These are phyloP conservation scores for Ammodytes marinus DNA, from an alignment of 2,113 vertebrate genomes.

Conservation along the genomic window DNA sequence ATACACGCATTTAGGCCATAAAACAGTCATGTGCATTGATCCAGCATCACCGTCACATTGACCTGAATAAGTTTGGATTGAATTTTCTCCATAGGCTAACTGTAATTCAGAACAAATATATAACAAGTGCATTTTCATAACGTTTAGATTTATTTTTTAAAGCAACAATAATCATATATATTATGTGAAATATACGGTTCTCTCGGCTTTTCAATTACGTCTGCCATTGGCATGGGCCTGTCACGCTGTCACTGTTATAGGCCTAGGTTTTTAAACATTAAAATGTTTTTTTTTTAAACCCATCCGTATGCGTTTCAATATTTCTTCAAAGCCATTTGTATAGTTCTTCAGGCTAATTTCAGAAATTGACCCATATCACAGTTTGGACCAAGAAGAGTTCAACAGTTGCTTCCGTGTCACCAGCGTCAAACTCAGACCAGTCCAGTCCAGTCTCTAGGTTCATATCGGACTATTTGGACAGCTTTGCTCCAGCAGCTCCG, in stretches of 20 bases:
- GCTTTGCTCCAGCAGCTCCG: constrained; percentile 89
- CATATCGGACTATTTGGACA: constrained; percentile 10
- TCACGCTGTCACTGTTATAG: background rate
- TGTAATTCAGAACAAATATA: background rate
- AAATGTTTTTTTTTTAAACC: background rate
- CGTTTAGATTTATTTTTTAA: constrained; percentile 16
- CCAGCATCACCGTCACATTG: too few species aligned
- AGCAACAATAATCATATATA: constrained; percentile 16
- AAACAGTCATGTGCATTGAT: background rate
- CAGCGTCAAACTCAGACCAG: too few species aligned
- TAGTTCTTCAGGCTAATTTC: background rate
- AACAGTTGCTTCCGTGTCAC: background rate
- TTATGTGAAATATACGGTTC: constrained; percentile 8
- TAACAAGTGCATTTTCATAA: background rate
- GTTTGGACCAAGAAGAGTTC: background rate
- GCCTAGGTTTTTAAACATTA: background rate
- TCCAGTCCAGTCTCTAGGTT: background rate
- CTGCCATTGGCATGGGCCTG: background rate
- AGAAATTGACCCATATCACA: background rate
- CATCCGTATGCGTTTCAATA: background rate
- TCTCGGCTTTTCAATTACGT: background rate
- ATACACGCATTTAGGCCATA: background rate
- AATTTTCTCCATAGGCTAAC: background rate
- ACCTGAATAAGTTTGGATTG: background rate
- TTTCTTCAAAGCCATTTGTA: background rate